Conservation (phyloP, 35 echinoderm and acorn worm genomes). For the Ophiothrix spiculata region DNA sequence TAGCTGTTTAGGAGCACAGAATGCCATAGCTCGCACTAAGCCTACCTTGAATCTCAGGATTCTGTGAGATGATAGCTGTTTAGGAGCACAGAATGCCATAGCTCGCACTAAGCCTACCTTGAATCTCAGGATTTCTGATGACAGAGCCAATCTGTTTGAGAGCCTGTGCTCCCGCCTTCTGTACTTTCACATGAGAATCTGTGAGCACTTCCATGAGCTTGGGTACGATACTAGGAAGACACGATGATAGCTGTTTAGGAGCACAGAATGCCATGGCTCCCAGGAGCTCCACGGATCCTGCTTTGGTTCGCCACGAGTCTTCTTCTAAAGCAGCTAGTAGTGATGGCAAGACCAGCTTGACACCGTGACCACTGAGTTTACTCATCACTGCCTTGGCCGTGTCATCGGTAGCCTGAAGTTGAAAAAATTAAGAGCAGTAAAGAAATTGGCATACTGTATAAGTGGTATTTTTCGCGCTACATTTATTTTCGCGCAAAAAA, state of each 20-base stretch:
- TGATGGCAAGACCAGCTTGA: conserved; percentile 94
- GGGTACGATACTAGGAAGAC: conserved; percentile 95
- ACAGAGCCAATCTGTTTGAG: conserved; percentile 95
- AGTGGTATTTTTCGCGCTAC: no score
- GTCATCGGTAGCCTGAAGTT: conserved; percentile 93
- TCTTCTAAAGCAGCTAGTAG: conserved; percentile 89
- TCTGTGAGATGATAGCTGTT: no score
- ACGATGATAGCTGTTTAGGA: conserved; percentile 95
- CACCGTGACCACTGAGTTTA: conserved; percentile 96
- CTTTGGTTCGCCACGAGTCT: conserved; percentile 99
- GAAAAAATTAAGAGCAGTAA: no score
- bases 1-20: no score
- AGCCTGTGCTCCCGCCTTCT: conserved; percentile 90
- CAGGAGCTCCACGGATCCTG: conserved; percentile 41
- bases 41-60: no score
- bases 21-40: no score
- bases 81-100: no score
- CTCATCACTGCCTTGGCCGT: conserved; percentile 97
- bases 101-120: conserved; percentile 75
- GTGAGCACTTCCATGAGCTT: conserved; percentile 96
- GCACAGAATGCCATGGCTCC: conserved; percentile 94
- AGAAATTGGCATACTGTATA: no score
- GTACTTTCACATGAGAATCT: conserved; percentile 95
- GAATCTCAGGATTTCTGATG: conserved; percentile 97
- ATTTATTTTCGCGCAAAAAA: no score